Evolutionary conservation across 2,113 vertebrate species (phyloP).

Genomic region (Donacobius atricapilla): DNA sequence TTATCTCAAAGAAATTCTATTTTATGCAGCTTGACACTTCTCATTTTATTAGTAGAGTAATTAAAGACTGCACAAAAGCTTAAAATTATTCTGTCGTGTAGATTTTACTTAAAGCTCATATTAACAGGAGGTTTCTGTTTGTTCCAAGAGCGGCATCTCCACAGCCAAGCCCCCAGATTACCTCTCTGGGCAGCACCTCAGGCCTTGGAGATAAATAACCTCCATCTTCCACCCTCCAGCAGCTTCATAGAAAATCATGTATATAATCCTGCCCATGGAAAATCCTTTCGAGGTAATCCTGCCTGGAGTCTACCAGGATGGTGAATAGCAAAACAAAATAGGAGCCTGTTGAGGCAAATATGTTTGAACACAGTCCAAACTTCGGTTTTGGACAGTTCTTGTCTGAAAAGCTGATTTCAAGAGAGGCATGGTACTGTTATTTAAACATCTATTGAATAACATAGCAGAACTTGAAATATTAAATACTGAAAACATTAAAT

Average conservation of each 20-base stretch:
- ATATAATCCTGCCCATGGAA: neutral
- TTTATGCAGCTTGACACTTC: neutral
- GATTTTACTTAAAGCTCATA: neutral
- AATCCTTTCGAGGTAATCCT: neutral
- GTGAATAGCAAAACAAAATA: neutral
- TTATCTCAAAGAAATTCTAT: neutral
- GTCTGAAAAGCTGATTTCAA: neutral
- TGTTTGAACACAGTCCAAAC: neutral
- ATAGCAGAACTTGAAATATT: neutral
- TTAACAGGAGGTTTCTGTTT: neutral
- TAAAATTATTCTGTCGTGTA: neutral
- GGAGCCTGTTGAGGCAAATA: neutral
- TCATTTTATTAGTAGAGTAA: neutral
- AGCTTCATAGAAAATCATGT: neutral
- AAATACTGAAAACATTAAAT: neutral
- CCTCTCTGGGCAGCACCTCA: neutral
- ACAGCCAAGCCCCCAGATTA: neutral
- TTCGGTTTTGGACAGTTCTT: neutral
- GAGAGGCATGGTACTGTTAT: neutral
- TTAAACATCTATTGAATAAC: neutral
- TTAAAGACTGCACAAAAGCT: neutral
- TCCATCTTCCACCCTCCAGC: neutral
- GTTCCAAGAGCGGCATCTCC: neutral
- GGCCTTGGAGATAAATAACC: neutral
- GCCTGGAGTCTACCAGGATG: neutral